Percentiles rank a stretch among this genome's conserved stretches.
These are phyloP conservation scores for Orthonevra nobilis DNA, from an alignment of 2,888 invertebrate species.

Conservation along the genomic window DNA sequence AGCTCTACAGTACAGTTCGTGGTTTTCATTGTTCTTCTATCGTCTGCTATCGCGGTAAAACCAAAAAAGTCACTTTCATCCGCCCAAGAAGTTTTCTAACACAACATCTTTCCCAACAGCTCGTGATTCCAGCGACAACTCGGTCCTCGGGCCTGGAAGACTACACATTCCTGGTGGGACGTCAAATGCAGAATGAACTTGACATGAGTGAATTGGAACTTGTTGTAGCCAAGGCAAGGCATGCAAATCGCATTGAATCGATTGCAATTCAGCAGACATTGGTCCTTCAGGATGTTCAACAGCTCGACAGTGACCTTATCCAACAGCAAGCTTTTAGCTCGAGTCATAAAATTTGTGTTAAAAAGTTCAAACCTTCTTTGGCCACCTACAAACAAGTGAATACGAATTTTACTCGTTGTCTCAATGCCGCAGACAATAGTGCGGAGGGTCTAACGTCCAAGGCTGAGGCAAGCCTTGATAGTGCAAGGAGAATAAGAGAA, in stretches of 20 bases:
- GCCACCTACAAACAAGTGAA: background rate
- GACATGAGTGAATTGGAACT: slow-evolving; percentile 1
- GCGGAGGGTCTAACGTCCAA: background rate
- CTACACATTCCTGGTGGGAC: slow-evolving; percentile 7
- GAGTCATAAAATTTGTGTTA: slow-evolving; percentile 4
- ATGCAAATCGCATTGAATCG: slow-evolving; percentile 6
- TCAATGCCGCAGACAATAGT: background rate
- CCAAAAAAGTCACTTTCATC: background rate
- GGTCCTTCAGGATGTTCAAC: background rate
- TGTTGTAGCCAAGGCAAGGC: background rate
- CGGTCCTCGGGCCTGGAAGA: slow-evolving; percentile 3
- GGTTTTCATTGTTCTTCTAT: background rate
- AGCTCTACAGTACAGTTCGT: background rate
- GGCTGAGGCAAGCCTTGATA: background rate
- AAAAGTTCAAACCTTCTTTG: background rate
- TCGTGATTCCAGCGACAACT: no score
- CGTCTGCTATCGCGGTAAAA: slow-evolving; percentile 2
- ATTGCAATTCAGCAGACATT: slow-evolving; percentile 4
- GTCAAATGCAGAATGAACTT: slow-evolving; percentile 8
- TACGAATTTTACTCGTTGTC: background rate
- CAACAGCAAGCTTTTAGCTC: slow-evolving; percentile 4
- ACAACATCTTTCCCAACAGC: no score
- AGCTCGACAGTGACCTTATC: background rate
- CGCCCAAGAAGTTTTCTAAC: background rate
- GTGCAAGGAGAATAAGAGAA: background rate